Conservation (phyloP, 2,797 vertebrate species). For the Anguilla megastoma region DNA sequence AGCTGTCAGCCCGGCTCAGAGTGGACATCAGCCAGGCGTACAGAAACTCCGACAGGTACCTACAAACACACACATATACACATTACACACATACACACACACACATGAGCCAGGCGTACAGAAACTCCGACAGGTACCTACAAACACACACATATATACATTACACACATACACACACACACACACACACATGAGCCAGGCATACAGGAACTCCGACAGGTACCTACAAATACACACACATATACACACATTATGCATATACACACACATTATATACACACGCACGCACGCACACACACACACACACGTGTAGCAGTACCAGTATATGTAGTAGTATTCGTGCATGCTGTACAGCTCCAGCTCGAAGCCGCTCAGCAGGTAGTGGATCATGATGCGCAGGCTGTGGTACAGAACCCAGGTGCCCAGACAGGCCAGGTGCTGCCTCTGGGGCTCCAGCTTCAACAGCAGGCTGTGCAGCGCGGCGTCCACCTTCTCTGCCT, state of each 20-base stretch:
- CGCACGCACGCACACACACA: background rate
- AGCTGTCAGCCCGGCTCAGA: conserved; percentile 93
- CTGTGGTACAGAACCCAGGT: conserved; percentile 99
- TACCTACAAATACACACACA: conserved; percentile 82
- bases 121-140: conserved; percentile 91
- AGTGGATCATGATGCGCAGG: conserved; percentile 98
- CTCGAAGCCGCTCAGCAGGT: conserved; percentile 97
- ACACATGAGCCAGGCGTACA: conserved; percentile 99
- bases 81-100: conserved; percentile 40
- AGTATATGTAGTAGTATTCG: conserved; percentile 99
- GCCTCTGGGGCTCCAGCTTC: conserved; percentile 96
- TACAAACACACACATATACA: conserved; percentile 48
- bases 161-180: background rate
- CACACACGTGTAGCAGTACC: background rate
- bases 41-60: conserved; percentile 97
- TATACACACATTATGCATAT: conserved; percentile 76
- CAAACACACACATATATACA: background rate
- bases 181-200: background rate
- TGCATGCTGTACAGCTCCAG: conserved; percentile 99
- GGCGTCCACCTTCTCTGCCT: conserved; percentile 98
- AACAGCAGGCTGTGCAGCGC: conserved; percentile 92
- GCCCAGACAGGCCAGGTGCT: conserved; percentile 93
- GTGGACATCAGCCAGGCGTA: conserved; percentile 99
- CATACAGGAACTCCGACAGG: background rate
- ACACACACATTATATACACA: background rate